These are phyloP conservation scores for Watsonalla binaria DNA, from an alignment of 2,888 invertebrate genomes.

Conservation along the genomic window DNA sequence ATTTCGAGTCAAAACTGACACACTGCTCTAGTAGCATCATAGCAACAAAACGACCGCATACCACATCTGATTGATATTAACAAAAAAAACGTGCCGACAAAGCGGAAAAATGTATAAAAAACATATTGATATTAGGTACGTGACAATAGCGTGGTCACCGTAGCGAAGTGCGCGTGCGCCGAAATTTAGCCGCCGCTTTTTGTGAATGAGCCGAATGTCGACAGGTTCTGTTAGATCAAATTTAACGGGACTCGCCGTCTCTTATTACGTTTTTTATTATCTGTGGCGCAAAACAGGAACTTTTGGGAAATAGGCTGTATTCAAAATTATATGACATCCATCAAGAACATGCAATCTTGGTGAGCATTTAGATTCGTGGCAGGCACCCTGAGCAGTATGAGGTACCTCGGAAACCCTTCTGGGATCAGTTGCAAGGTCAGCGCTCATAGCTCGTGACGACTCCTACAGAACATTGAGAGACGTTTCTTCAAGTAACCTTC, in stretches of 20 bases:
- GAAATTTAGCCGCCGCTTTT: slow-evolving; percentile 56
- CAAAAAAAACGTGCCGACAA: slow-evolving; percentile 32
- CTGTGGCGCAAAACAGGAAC: slow-evolving; percentile 34
- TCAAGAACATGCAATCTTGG: too few species aligned
- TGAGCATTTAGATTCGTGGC: too few species aligned
- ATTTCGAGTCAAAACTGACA: background rate
- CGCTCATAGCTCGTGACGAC: too few species aligned
- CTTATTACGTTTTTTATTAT: slow-evolving; percentile 40
- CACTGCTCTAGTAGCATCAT: slow-evolving; percentile 10
- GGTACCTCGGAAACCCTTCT: too few species aligned
- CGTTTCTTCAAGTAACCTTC: too few species aligned
- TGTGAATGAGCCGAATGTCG: slow-evolving; percentile 62
- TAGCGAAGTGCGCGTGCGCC: slow-evolving; percentile 54
- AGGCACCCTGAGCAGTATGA: too few species aligned
- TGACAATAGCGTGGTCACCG: slow-evolving; percentile 50
- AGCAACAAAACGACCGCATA: slow-evolving; percentile 19
- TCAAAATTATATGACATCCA: too few species aligned
- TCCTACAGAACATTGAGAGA: too few species aligned
- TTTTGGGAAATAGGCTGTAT: slow-evolving; percentile 8
- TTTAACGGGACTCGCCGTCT: slow-evolving; percentile 61
- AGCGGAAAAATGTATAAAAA: slow-evolving; percentile 26
- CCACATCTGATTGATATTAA: slow-evolving; percentile 21
- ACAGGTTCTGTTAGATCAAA: slow-evolving; percentile 68
- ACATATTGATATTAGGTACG: slow-evolving; percentile 45
- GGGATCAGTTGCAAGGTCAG: too few species aligned